Base-by-base conservation (phyloP, 2,888 invertebrate species). In the Tillus elongatus region DNA sequence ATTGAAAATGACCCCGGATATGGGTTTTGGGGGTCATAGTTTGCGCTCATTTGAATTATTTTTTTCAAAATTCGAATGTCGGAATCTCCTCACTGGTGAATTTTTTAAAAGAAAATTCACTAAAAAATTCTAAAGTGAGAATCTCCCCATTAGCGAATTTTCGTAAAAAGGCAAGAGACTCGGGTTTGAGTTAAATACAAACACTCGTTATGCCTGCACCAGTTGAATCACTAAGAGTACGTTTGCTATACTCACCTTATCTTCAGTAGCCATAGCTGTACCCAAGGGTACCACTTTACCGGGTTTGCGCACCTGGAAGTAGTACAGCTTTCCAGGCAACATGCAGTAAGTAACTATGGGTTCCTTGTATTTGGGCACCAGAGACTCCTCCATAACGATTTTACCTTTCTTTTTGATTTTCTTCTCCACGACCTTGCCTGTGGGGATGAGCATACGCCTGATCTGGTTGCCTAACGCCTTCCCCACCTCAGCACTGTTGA, bases 401-500 rank as follows among this genome's bases (percentile, higher is more conserved):
- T 34, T 13, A 15, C 15, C 28, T 3, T n/a, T 33, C 15, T 11
- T 33, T 2, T 14, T 9, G 6, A 4, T 13, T 35, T 16, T 30
- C 13, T 36, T n/a, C 15, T 26, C 14, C 1, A 30, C 9, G 15
- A 26, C 24, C 13, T 33, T 27, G 12, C n/a, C 29, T 12, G 34
- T 19, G 1, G 47, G 44, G 16, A 45, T 42, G 2, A 52, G 28
- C 34, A 44, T 46, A 8, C 24, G 24, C 15, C 46, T 38, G 10
- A 50, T 48, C 15, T 41, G 10, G 46, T 45, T 2, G 32, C 49
- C 52, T 50, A 81, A 74, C 60, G 71, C 70, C 36, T 70, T 66
- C 2, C 82, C 82, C 30, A 82, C 70, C 54, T 82, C 81, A 33
- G 72, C 66, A 0, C 74, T 68, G 53, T 70, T 72, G 52, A 69